Base-by-base conservation (phyloP, 2,888 invertebrate species). In the Alcis repandata region DNA sequence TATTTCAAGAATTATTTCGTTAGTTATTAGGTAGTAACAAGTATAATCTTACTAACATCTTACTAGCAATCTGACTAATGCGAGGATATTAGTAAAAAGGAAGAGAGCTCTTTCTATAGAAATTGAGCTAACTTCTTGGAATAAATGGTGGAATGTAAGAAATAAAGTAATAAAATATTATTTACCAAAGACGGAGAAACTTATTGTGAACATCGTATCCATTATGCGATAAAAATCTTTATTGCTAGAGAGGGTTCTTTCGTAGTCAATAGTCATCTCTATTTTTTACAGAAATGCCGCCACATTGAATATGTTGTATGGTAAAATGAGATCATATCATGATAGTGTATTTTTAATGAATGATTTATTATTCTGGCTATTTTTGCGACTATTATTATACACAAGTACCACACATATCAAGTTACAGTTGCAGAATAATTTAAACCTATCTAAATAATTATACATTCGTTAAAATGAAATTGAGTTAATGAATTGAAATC, bases 181-280 rank as follows among this genome's bases (percentile, higher is more conserved):
- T 64, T 69, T 59, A 62, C 59, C 11, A 54, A 69, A 64, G 69
- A 53, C 36, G 65, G 38, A 62, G 56, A 56, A 69, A 71, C 67
- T 68, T 74, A 75, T 75, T 77, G 78, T 78, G 67, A 59, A 69
- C 67, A 69, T 59, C 40, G 49, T 67, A 70, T 66, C 67, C 62
- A 67, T 70, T 70, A 70, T 60, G 61, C 56, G 60, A 67, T 57
- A 63, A 57, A 41, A 63, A 56, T 45, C 49, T 57, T 49, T 67
- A 65, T 63, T 61, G 54, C 49, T 45, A 52, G 38, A 65, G 51
- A 57, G 40, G 38, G 32, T 51, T 53, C 13, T 53, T 36, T 45
- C 41, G 22, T n/a, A 36, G 56, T 51, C 19, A 51, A 51, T 36
- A 19, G 32, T 10, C 32, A 36, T 19, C 8, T 36, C 51, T 36